Conservation (phyloP, 92 coral and sea anemone genomes). For the Montipora capitata region DNA sequence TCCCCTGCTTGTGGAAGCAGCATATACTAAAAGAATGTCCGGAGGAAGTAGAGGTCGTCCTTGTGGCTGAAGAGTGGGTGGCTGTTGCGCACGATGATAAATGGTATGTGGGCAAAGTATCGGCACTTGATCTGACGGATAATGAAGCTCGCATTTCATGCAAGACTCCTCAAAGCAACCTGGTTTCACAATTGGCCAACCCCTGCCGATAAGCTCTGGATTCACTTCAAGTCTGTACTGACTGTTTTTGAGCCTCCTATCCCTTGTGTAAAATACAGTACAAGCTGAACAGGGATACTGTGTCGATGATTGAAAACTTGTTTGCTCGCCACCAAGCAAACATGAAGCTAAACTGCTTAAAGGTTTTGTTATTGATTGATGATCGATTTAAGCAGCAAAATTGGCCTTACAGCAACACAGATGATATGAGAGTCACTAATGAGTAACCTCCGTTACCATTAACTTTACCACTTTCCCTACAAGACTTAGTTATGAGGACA, state of each 20-base stretch:
- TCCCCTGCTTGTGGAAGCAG: no score
- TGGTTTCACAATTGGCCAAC: conserved; percentile 32
- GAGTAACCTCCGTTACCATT: conserved; percentile 28
- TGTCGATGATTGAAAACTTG: conserved; percentile 17
- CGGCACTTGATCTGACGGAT: conserved; percentile 15
- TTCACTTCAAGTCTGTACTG: conserved; percentile 25
- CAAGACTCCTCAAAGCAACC: not conserved
- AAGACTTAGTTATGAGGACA: not conserved
- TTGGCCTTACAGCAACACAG: not conserved
- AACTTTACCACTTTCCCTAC: not conserved
- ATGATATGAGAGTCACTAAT: conserved; percentile 1
- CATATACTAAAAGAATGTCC: not conserved
- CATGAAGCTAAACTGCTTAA: not conserved
- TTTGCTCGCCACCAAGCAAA: conserved; percentile 11
- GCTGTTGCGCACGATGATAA: conserved; percentile 35
- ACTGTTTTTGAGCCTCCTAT: conserved; percentile 29
- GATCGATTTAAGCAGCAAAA: not conserved
- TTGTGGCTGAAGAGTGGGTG: conserved; percentile 42
- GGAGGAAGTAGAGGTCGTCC: not conserved
- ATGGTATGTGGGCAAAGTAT: conserved; percentile 62
- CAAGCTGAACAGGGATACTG: conserved; percentile 22
- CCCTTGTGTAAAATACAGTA: conserved; percentile 9
- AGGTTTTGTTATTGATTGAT: not conserved
- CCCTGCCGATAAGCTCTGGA: conserved; percentile 52
- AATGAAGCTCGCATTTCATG: conserved; percentile 24